phyloP scores from a whole-genome alignment of 2,797 vertebrate genomes.

The Decapterus maruadsi region DNA sequence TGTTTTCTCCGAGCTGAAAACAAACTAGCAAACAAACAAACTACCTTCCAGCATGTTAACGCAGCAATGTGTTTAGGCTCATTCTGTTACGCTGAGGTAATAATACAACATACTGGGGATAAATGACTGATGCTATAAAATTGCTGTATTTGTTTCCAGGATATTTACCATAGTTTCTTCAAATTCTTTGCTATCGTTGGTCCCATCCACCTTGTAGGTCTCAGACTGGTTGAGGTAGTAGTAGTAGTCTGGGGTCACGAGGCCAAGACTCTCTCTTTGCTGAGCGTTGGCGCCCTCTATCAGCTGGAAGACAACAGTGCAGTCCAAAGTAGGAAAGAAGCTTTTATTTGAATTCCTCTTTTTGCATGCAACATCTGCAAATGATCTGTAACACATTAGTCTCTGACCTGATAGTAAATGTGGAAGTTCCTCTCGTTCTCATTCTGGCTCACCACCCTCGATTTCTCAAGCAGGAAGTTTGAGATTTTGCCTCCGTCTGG shows the following conservation, averaged over 20 bases:
- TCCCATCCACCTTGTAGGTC: conserved; percentile 96
- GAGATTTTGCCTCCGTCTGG: conserved; percentile 97
- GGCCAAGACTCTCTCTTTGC: conserved; percentile 91
- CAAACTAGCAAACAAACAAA: too few relatives aligned
- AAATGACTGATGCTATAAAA: not conserved
- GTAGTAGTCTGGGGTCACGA: conserved; percentile 96
- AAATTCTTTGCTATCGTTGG: conserved; percentile 93
- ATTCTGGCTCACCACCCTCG: conserved; percentile 95
- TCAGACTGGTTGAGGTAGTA: conserved; percentile 97
- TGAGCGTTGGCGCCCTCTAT: conserved; percentile 91
- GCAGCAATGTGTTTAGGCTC: not conserved
- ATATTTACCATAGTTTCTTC: conserved; percentile 89
- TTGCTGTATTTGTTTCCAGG: not conserved
- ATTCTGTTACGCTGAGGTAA: not conserved
- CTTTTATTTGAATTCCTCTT: not conserved
- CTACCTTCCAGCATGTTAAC: not conserved
- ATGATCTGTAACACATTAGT: not conserved
- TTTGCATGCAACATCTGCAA: not conserved
- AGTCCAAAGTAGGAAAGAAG: not conserved
- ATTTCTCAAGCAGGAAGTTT: conserved; percentile 98
- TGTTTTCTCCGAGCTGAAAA: too few relatives aligned
- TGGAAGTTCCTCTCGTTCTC: conserved; percentile 97
- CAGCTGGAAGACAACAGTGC: conserved; percentile 82
- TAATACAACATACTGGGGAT: not conserved
- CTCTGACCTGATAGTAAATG: conserved; percentile 95